Conservation (phyloP, 2,113 vertebrate species). For the Accipiter virgatus region DNA sequence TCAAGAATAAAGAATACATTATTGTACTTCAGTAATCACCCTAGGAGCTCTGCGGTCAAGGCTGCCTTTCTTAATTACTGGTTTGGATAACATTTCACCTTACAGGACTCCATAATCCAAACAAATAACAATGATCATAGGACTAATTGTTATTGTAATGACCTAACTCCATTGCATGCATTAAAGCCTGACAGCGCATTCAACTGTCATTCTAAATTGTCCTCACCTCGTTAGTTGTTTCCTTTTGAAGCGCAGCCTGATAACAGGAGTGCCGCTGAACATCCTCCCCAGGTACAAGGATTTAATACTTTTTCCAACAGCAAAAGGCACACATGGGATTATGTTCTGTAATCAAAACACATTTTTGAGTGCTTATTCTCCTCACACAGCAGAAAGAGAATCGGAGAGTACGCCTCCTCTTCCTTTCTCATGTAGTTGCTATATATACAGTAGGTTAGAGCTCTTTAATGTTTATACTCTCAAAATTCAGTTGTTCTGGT, state of each 20-base stretch:
- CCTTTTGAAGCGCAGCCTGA: slow-evolving; percentile 89
- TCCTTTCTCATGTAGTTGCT: background rate
- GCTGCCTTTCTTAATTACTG: background rate
- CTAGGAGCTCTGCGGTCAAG: background rate
- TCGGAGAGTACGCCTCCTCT: background rate
- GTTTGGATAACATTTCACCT: background rate
- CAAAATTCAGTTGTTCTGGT: background rate
- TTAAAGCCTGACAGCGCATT: background rate
- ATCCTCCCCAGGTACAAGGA: slow-evolving; percentile 94
- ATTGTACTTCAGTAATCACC: background rate
- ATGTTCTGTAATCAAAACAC: slow-evolving; percentile 76
- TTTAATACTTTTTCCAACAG: slow-evolving; percentile 84
- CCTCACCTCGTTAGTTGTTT: slow-evolving; percentile 87
- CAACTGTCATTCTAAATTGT: background rate
- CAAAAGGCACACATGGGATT: slow-evolving; percentile 80
- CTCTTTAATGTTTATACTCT: background rate
- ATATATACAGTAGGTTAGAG: background rate
- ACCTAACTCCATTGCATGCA: background rate
- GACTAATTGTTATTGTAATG: background rate
- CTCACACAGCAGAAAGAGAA: background rate
- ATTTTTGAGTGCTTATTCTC: background rate
- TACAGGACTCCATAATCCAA: background rate
- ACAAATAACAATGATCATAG: background rate
- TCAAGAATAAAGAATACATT: background rate
- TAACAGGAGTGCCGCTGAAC: slow-evolving; percentile 89